A percentile compares a stretch with the other conserved stretches of the same genome.
These are phyloP conservation scores for Coregonus sp. DNA, from an alignment of 2,797 vertebrate species.

Conservation along the genomic window DNA sequence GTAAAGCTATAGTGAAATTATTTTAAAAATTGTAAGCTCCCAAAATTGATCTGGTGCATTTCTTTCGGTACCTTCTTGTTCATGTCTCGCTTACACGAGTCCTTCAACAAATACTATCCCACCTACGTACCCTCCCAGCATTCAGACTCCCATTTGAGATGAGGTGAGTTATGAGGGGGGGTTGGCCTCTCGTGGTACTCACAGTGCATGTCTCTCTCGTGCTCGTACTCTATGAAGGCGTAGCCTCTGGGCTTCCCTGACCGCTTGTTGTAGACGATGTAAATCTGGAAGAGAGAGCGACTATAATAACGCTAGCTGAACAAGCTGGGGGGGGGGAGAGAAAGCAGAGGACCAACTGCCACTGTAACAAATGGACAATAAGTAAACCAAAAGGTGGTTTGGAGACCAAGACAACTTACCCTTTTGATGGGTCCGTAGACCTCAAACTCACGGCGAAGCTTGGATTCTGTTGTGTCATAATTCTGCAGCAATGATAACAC, in stretches of 20 bases:
- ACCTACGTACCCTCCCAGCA: not conserved
- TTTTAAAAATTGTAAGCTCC: no score
- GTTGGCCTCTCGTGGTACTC: constrained; percentile 70
- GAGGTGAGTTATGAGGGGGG: not conserved
- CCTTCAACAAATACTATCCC: not conserved
- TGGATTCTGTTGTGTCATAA: constrained; percentile 94
- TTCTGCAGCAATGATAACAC: constrained; percentile 74
- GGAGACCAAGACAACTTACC: constrained; percentile 66
- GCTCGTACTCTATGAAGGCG: constrained; percentile 96
- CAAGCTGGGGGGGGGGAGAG: no score
- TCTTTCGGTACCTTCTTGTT: not conserved
- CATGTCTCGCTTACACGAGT: not conserved
- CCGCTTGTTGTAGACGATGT: constrained; percentile 94
- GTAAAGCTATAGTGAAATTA: not conserved
- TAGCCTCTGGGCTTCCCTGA: constrained; percentile 93
- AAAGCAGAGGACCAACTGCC: no score
- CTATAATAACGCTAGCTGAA: not conserved
- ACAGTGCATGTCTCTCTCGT: constrained; percentile 97
- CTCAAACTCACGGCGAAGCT: constrained; percentile 92
- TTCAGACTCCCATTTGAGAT: not conserved
- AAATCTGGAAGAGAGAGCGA: constrained; percentile 77
- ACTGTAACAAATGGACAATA: no score
- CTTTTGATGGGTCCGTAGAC: constrained; percentile 95
- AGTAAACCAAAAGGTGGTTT: not conserved
- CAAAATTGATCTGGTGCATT: not conserved